Percentiles rank a stretch among this genome's conserved stretches.
These are phyloP conservation scores for Drosophila littoralis DNA, from an alignment of 1,140 invertebrate species.

Conservation along the genomic window DNA sequence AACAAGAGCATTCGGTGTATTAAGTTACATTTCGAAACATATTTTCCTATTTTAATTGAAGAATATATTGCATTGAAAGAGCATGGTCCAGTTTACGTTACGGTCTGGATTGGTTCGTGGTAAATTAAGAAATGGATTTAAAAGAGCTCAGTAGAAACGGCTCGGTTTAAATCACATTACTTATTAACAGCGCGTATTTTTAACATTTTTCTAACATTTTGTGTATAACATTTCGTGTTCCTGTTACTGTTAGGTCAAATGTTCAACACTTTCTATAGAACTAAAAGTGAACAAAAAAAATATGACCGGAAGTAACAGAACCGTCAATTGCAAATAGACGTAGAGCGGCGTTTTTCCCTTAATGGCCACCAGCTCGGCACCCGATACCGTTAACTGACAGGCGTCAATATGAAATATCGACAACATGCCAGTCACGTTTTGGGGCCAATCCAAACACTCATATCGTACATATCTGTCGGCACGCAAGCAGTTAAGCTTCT, in stretches of 20 bases:
- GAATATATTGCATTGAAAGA: too few relatives aligned
- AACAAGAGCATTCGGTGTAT: background rate
- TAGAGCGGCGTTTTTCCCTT: slow-evolving; percentile 9
- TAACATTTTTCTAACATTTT: background rate
- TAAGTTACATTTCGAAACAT: too few relatives aligned
- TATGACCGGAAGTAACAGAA: slow-evolving; percentile 15
- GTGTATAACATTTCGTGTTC: background rate
- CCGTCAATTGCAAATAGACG: slow-evolving; percentile 8
- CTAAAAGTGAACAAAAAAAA: background rate
- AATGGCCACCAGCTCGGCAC: slow-evolving; percentile 14
- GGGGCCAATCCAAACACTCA: slow-evolving; percentile 39
- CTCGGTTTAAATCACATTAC: too few relatives aligned
- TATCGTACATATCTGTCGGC: slow-evolving; percentile 26
- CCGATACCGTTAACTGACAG: slow-evolving; percentile 32
- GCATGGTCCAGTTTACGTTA: too few relatives aligned
- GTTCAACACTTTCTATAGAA: slow-evolving; percentile 10
- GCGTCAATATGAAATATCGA: slow-evolving; percentile 26
- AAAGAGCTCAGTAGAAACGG: too few relatives aligned
- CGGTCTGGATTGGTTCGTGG: too few relatives aligned
- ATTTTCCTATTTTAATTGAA: too few relatives aligned
- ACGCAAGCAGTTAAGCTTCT: slow-evolving; percentile 27
- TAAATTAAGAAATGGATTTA: too few relatives aligned
- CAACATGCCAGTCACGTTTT: slow-evolving; percentile 66
- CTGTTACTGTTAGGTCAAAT: background rate
- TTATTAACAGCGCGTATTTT: background rate